Percentiles rank a stretch among this genome's conserved stretches.
These are phyloP conservation scores for Protophormia terraenovae DNA, from an alignment of 2,888 invertebrate genomes.

Conservation along the genomic window DNA sequence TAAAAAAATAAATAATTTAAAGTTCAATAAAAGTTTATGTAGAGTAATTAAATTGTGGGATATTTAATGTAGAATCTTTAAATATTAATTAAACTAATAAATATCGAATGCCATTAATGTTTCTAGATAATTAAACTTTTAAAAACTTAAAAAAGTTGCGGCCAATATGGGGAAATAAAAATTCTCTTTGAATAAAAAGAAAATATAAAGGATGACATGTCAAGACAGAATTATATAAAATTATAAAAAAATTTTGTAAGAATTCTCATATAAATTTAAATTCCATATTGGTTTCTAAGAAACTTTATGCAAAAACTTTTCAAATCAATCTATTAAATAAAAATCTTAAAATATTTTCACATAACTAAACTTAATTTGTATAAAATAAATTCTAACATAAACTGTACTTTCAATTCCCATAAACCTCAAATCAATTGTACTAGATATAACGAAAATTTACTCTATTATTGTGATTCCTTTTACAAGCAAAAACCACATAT, in stretches of 20 bases:
- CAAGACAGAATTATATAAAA: no score
- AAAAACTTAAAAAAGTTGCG: no score
- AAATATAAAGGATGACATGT: no score
- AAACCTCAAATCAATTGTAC: not conserved
- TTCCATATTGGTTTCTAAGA: no score
- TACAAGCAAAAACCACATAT: not conserved
- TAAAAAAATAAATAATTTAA: not conserved
- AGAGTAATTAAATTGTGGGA: not conserved
- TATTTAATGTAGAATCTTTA: not conserved
- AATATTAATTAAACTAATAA: not conserved
- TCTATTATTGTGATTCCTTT: not conserved
- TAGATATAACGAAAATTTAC: not conserved
- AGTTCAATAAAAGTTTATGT: not conserved
- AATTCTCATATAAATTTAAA: no score
- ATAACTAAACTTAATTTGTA: not conserved
- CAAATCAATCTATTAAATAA: no score
- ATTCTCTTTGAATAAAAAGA: no score
- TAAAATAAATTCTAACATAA: not conserved
- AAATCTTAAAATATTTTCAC: not conserved
- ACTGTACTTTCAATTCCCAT: conserved; percentile 20
- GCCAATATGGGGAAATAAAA: no score
- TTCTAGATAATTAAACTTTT: no score
- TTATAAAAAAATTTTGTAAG: no score
- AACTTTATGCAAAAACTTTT: no score
- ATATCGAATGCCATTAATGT: no score